phyloP scores from a whole-genome alignment of 2,113 vertebrate genomes.

The Phrynosoma blainvillii region DNA sequence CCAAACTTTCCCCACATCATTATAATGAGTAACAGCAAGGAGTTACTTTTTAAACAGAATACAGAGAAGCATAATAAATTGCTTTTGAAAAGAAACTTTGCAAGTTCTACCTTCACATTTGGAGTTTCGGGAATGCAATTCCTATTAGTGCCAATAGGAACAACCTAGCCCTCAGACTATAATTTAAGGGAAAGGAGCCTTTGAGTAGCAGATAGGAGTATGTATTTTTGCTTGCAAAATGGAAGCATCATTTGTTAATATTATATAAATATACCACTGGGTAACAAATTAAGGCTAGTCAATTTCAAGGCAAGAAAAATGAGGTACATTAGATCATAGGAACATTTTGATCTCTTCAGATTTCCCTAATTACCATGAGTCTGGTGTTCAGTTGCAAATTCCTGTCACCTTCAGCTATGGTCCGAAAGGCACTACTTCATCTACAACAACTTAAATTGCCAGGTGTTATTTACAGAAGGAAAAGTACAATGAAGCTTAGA shows the following conservation, averaged over 20 bases:
- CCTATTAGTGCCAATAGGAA: not conserved
- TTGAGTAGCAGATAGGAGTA: not conserved
- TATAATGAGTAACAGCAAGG: no score
- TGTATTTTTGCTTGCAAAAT: not conserved
- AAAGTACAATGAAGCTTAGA: not conserved
- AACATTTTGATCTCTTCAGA: slow-evolving; percentile 15
- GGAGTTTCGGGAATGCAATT: no score
- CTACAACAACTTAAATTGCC: slow-evolving; percentile 32
- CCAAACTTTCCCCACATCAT: no score
- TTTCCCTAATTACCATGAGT: not conserved
- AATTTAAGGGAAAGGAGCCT: not conserved
- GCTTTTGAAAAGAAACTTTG: no score
- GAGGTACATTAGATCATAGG: slow-evolving; percentile 32
- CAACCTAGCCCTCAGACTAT: not conserved
- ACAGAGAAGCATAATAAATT: no score
- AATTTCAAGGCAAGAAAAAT: slow-evolving; percentile 36
- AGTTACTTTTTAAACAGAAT: no score
- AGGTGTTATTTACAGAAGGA: slow-evolving; percentile 35
- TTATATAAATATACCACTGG: not conserved
- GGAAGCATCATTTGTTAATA: not conserved
- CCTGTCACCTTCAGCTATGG: slow-evolving; percentile 14
- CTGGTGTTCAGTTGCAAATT: slow-evolving; percentile 4
- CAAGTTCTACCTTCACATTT: no score
- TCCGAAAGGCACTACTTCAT: slow-evolving; percentile 26
- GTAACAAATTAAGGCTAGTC: not conserved